Evolutionary conservation across 2,113 vertebrate species (phyloP).

Genomic region (Tachuris rubrigastra): DNA sequence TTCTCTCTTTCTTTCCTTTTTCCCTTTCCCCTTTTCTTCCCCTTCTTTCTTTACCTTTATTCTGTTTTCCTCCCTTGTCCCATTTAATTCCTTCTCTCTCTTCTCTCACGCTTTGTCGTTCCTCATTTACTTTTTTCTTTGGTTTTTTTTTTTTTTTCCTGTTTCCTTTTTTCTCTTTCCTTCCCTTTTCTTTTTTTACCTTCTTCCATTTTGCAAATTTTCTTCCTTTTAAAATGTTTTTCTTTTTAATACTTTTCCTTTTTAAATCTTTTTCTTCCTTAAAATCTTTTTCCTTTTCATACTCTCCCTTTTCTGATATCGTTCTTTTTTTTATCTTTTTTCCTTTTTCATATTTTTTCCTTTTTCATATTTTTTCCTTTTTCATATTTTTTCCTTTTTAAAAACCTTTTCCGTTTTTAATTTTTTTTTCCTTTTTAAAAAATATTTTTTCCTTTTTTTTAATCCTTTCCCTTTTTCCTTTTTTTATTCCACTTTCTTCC

Average conservation of each 20-base stretch:
- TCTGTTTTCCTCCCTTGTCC: neutral
- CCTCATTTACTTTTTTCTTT: neutral
- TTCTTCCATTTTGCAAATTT: neutral
- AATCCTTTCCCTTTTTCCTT: too few relatives aligned
- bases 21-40: accelerated
- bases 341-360: too few relatives aligned
- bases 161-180: accelerated
- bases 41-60: accelerated
- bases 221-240: neutral
- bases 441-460: neutral
- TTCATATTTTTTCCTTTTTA: neutral
- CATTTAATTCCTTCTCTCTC: neutral
- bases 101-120: too few relatives aligned
- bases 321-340: neutral
- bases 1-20: accelerated
- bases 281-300: accelerated
- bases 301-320: neutral
- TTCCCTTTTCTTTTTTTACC: neutral
- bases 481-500: accelerated
- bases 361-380: too few relatives aligned
- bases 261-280: too few relatives aligned
- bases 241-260: neutral
- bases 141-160: neutral
- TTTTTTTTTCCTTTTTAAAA: too few relatives aligned
- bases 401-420: neutral